Evolutionary conservation across 2,888 invertebrate species (phyloP).

Genomic region (Yponomeuta evonymella): DNA sequence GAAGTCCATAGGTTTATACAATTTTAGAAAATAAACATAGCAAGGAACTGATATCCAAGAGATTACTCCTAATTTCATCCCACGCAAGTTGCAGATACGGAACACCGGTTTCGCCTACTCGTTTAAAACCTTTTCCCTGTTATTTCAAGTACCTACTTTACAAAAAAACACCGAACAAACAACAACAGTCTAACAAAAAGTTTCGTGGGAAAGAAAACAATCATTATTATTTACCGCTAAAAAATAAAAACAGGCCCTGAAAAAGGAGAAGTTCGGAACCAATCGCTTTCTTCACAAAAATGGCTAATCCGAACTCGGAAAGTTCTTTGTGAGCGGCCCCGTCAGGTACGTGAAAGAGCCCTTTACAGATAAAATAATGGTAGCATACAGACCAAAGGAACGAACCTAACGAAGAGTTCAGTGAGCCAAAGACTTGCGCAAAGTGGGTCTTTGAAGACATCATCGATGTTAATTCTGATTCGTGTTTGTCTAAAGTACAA

Average conservation of each 20-base stretch:
- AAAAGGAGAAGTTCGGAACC: background rate
- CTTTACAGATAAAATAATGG: background rate
- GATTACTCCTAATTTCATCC: background rate
- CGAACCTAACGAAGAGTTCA: too few relatives aligned
- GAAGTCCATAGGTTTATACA: too few relatives aligned
- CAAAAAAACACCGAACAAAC: background rate
- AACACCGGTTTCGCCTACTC: background rate
- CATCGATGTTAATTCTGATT: too few relatives aligned
- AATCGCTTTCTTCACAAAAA: background rate
- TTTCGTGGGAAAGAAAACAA: background rate
- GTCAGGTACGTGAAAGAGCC: background rate
- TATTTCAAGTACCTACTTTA: background rate
- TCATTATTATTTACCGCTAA: background rate
- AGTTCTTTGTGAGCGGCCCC: background rate
- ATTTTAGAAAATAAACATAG: too few relatives aligned
- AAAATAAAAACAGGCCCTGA: background rate
- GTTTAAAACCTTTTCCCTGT: constrained; percentile 2
- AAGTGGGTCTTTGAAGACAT: too few relatives aligned
- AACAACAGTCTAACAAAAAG: background rate
- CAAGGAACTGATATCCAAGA: too few relatives aligned
- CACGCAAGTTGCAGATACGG: background rate
- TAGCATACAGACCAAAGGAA: too few relatives aligned
- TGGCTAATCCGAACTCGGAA: background rate
- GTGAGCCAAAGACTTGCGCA: too few relatives aligned
- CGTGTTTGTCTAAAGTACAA: too few relatives aligned